A percentile compares a stretch with the other conserved stretches of the same genome.
Evolutionary conservation across 2,888 invertebrate species (phyloP).

Genomic region (Shargacucullia verbasci): DNA sequence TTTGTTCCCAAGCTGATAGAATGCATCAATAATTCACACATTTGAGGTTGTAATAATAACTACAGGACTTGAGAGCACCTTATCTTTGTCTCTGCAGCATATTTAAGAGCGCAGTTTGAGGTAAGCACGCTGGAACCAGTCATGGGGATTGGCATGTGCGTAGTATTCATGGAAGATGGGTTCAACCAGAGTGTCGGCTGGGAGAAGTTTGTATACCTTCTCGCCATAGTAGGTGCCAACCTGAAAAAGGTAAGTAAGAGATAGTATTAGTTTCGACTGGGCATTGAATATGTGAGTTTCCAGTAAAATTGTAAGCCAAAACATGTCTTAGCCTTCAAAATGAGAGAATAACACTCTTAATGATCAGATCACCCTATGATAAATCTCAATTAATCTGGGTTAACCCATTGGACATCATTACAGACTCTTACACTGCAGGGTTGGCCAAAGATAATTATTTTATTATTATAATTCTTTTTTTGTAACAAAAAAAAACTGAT

Average conservation of each 20-base stretch:
- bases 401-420: too few species aligned
- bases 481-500: too few species aligned
- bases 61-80: conserved; percentile 6
- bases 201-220: conserved; percentile 92
- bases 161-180: conserved; percentile 93
- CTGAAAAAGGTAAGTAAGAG: conserved; percentile 62
- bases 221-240: conserved; percentile 96
- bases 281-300: too few species aligned
- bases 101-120: conserved; percentile 88
- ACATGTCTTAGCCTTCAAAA: too few species aligned
- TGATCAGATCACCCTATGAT: too few species aligned
- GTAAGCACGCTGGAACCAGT: conserved; percentile 85
- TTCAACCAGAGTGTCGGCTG: conserved; percentile 90
- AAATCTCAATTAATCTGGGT: too few species aligned
- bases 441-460: too few species aligned
- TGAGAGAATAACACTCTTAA: too few species aligned
- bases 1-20: conserved; percentile 17
- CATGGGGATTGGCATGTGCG: conserved; percentile 89
- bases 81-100: conserved; percentile 12
- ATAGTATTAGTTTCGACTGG: too few species aligned
- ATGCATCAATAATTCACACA: conserved; percentile 5
- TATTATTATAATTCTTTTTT: too few species aligned
- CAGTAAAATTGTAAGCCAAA: too few species aligned
- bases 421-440: too few species aligned
- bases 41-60: conserved; percentile 15